Conservation (phyloP, 53 echinoderm and acorn worm species). For the Echinarachnius parma region DNA sequence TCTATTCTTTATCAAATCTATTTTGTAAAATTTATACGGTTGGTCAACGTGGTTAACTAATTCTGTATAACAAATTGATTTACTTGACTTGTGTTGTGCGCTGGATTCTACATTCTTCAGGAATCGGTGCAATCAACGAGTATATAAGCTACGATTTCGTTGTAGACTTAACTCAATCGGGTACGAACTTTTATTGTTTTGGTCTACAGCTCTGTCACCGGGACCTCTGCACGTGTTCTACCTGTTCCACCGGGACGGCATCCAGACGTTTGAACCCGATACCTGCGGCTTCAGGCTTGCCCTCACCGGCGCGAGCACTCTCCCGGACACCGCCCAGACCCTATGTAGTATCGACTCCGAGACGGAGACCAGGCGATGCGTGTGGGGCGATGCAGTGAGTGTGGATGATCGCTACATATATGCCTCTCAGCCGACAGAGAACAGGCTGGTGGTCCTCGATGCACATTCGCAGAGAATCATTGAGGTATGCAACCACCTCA, state of each 20-base stretch:
- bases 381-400: conserved; percentile 82
- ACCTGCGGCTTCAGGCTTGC: conserved; percentile 73
- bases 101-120: too few species aligned
- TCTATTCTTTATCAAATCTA: too few species aligned
- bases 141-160: too few species aligned
- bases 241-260: conserved; percentile 84
- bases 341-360: conserved; percentile 60
- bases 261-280: conserved; percentile 84
- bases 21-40: too few species aligned
- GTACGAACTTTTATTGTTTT: too few species aligned
- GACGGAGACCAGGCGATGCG: conserved; percentile 47
- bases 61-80: too few species aligned
- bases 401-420: conserved; percentile 79
- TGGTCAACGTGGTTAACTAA: too few species aligned
- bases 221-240: conserved; percentile 84
- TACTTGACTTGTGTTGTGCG: too few species aligned
- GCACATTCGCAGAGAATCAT: conserved; percentile 69
- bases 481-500: conserved; percentile 79
- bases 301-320: conserved; percentile 58
- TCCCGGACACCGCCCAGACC: conserved; percentile 68
- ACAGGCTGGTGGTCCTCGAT: conserved; percentile 78
- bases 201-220: conserved; percentile 46
- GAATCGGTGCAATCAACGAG: too few species aligned
- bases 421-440: conserved; percentile 77
- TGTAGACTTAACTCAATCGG: too few species aligned